Base-by-base conservation (phyloP, 35 echinoderm and acorn worm genomes). In the Ophioderma brevispina region DNA sequence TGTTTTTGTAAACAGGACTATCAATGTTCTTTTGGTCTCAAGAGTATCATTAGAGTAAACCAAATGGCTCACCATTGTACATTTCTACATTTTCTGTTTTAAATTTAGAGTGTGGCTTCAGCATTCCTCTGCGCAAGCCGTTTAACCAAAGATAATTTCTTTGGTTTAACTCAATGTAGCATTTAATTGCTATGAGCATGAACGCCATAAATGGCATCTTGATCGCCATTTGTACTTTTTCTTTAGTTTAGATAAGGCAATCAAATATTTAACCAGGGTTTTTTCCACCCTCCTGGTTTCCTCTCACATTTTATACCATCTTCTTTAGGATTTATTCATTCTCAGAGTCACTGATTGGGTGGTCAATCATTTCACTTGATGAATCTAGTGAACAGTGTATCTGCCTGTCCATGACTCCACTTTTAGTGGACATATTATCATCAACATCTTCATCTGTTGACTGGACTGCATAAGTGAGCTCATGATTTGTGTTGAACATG, bases 131-230 rank as follows among this genome's bases (percentile, higher is more conserved):
- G 8, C 85, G 56, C 6, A 75, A 50, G 40, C 40, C 28, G 39
- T n/a, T n/a, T n/a, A n/a, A n/a, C n/a, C n/a, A n/a, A n/a, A n/a
- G n/a, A n/a, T n/a, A n/a, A n/a, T n/a, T n/a, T n/a, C n/a, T n/a
- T n/a, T n/a, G n/a, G n/a, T 90, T 90, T 40, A 90, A 2, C n/a
- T 92, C 90, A 86, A 87, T 13, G 79, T 64, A 15, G 90, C 90
- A 55, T 39, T n/a, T n/a, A n/a, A n/a, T 76, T 2, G 90, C 40
- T 43, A 93, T 35, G 0, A 93, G 35, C 19, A 79, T 78, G 2
- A 93, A 36, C 2, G n/a, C 37, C 80, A 76, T 93, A 78, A 76
- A 89, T 55, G 25, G 38, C 55, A 11, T 93, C 86, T 76, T 39
- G 38, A 34, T 38, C n/a, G n/a, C 23, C 10, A 23, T 43, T 40